Percentiles rank a stretch among this genome's conserved stretches.
Evolutionary conservation across 2,113 vertebrate species (phyloP).

Genomic region (Tiliqua scincoides): DNA sequence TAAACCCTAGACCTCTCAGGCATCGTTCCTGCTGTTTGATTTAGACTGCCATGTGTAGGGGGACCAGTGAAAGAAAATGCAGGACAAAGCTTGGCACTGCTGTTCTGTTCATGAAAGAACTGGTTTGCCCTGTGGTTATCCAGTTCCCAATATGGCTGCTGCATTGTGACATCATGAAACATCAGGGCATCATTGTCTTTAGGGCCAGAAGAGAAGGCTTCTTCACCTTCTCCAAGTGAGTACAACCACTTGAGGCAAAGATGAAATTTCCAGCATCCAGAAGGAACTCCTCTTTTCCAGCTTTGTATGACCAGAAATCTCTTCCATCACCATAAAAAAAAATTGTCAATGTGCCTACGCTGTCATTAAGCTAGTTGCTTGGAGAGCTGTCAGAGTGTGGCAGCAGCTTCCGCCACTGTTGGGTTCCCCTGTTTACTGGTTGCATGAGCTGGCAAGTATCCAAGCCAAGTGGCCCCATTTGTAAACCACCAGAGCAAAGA

Average conservation of each 20-base stretch:
- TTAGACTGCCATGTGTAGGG: not conserved
- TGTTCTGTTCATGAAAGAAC: not conserved
- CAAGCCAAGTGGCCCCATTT: not conserved
- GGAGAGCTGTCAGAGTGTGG: too few relatives aligned
- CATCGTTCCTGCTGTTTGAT: not conserved
- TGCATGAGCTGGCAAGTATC: not conserved
- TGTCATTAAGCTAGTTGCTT: too few relatives aligned
- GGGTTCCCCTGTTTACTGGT: not conserved
- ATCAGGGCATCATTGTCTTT: not conserved
- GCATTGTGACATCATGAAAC: not conserved
- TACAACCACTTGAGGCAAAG: too few relatives aligned
- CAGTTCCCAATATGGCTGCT: not conserved
- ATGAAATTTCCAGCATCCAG: too few relatives aligned
- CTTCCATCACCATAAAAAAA: too few relatives aligned
- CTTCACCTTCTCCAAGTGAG: too few relatives aligned
- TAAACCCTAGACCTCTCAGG: not conserved
- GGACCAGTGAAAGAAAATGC: not conserved
- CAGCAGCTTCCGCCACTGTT: not conserved
- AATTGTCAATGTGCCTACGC: too few relatives aligned
- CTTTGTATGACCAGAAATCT: too few relatives aligned
- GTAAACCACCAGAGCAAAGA: conserved; percentile 1
- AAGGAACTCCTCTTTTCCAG: too few relatives aligned
- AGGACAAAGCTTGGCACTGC: not conserved
- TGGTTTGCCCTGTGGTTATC: not conserved
- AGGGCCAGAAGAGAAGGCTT: too few relatives aligned